phyloP scores from a whole-genome alignment of 2,888 invertebrate genomes.

The Microplitis manilae region DNA sequence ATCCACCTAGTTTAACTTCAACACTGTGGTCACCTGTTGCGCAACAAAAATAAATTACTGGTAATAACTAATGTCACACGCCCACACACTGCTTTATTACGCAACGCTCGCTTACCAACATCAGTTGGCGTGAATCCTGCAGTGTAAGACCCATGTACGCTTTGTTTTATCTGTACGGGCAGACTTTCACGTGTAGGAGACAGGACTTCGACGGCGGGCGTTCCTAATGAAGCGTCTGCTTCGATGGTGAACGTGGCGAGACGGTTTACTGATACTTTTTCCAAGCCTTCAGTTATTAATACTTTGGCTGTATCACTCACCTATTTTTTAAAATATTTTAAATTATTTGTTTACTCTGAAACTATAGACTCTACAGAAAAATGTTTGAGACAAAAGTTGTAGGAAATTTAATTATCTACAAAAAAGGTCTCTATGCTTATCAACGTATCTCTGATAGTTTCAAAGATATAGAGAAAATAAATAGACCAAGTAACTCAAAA shows the following conservation, averaged over 20 bases:
- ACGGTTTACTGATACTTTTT: constrained; percentile 91
- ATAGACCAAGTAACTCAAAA: no score
- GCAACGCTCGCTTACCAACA: constrained; percentile 77
- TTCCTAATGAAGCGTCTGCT: constrained; percentile 80
- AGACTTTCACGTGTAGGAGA: constrained; percentile 73
- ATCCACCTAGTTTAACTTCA: constrained; percentile 81
- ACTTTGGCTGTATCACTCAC: constrained; percentile 73
- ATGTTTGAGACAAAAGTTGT: no score
- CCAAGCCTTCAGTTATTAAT: constrained; percentile 85
- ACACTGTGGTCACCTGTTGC: constrained; percentile 86
- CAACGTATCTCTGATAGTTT: no score
- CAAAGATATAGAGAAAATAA: no score
- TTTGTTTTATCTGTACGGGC: constrained; percentile 88
- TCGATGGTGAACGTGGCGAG: constrained; percentile 90
- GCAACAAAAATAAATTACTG: background rate
- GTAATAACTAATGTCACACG: background rate
- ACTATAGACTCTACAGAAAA: no score
- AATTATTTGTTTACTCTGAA: background rate
- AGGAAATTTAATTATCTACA: no score
- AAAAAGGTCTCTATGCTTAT: no score
- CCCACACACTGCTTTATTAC: background rate
- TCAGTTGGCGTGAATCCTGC: constrained; percentile 92
- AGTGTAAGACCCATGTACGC: constrained; percentile 83
- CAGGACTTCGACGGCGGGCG: constrained; percentile 84
- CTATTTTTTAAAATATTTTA: constrained; percentile 49